phyloP scores from a whole-genome alignment of 2,888 invertebrate genomes.

The Elysia crispata region DNA sequence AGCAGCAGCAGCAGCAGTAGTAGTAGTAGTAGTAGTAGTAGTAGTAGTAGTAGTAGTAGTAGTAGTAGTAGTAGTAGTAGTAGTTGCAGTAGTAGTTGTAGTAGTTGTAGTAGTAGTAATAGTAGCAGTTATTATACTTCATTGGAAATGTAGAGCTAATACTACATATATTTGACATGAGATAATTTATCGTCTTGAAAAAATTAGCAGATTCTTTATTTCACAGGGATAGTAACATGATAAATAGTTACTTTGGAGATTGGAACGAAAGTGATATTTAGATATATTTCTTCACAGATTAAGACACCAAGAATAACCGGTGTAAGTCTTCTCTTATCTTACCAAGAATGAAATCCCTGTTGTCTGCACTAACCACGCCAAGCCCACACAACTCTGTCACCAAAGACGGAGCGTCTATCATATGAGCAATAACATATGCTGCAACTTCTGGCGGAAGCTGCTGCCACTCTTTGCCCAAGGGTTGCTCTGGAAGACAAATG shows the following conservation, averaged over 20 bases:
- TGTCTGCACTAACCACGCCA: conserved; percentile 38
- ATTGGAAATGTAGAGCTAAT: not conserved
- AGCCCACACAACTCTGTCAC: conserved; percentile 24
- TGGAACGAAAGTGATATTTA: too few species aligned
- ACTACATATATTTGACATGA: not conserved
- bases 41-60: conserved; percentile 37
- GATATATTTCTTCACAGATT: too few species aligned
- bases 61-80: conserved; percentile 37
- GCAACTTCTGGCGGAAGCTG: conserved; percentile 42
- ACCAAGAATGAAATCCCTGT: conserved; percentile 41
- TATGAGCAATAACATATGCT: conserved; percentile 39
- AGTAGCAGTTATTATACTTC: not conserved
- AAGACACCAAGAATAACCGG: not conserved
- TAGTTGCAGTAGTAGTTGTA: too few species aligned
- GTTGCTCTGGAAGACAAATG: conserved; percentile 35
- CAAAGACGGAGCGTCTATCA: conserved; percentile 36
- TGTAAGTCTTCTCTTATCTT: not conserved
- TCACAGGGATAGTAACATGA: too few species aligned
- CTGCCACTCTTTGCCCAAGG: conserved; percentile 39
- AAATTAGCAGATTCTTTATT: too few species aligned
- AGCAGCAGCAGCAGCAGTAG: conserved; percentile 33
- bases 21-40: conserved; percentile 38
- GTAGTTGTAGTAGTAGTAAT: conserved; percentile 28
- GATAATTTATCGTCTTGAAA: too few species aligned
- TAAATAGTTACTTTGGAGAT: too few species aligned